Evolutionary conservation across 2,797 vertebrate genomes (phyloP).

Genomic region (Prionace glauca): DNA sequence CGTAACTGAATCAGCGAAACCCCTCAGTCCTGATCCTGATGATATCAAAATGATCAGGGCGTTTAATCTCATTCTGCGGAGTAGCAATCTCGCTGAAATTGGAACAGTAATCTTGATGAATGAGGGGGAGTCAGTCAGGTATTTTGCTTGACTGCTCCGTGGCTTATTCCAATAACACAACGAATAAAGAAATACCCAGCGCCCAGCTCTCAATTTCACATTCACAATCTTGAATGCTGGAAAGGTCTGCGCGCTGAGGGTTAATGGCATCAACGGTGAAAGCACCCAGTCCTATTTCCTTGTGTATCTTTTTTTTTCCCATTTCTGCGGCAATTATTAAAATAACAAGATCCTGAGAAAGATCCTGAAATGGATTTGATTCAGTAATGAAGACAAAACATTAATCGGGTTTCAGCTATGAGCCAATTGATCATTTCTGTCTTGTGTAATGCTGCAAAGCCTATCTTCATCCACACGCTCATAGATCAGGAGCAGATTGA

Average conservation of each 20-base stretch:
- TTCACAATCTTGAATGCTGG: background rate
- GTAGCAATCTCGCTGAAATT: background rate
- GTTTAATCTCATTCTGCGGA: background rate
- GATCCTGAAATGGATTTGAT: background rate
- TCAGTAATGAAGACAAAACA: constrained; percentile 15
- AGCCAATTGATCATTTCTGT: constrained; percentile 3
- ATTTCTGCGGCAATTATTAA: constrained; percentile 28
- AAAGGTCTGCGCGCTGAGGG: background rate
- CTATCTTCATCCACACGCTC: background rate
- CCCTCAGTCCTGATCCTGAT: background rate
- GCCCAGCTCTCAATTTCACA: background rate
- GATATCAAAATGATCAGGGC: background rate
- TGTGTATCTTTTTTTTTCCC: background rate
- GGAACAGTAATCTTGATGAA: background rate
- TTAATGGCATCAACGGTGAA: background rate
- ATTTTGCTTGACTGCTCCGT: background rate
- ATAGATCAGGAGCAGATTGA: background rate
- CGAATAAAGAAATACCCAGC: background rate
- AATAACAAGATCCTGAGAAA: background rate
- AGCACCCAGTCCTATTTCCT: background rate
- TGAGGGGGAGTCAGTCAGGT: background rate
- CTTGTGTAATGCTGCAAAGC: background rate
- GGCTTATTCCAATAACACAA: background rate
- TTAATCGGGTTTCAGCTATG: background rate
- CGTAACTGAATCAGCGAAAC: background rate